These are phyloP conservation scores for Verasper variegatus DNA, from an alignment of 2,113 vertebrate species.

Conservation along the genomic window DNA sequence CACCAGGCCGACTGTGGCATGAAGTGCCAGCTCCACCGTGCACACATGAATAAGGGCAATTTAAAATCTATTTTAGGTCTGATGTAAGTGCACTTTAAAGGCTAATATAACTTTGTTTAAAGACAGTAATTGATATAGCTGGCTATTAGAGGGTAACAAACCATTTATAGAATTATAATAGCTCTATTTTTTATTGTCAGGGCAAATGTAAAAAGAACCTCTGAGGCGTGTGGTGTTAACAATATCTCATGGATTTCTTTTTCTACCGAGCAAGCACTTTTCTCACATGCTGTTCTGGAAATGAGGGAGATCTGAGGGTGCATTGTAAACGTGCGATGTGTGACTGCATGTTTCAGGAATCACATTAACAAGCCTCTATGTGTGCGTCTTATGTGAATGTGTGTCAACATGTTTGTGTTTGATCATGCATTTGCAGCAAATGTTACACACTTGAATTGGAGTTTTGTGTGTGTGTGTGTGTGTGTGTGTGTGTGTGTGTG, in stretches of 20 bases:
- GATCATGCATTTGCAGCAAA: conserved; percentile 29
- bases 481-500: conserved; percentile 8
- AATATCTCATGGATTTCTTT: not conserved
- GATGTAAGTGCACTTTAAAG: conserved; percentile 29
- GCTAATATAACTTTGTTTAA: conserved; percentile 26
- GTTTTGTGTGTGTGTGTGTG: not conserved
- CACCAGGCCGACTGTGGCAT: not conserved
- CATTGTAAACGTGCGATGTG: not conserved
- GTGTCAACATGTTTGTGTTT: conserved; percentile 9
- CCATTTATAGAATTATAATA: conserved; percentile 8
- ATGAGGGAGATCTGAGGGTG: not conserved
- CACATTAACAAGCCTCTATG: not conserved
- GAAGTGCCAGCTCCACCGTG: not conserved
- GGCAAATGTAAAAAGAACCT: not conserved
- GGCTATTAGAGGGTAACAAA: conserved; percentile 5
- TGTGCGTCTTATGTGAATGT: not conserved
- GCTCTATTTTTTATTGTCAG: conserved; percentile 12
- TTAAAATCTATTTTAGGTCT: conserved; percentile 32
- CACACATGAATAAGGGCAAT: not conserved
- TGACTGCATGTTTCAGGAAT: not conserved
- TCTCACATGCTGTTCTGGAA: not conserved
- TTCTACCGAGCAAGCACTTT: not conserved
- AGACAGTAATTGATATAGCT: conserved; percentile 16
- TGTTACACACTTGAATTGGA: not conserved
- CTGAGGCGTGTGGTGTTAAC: not conserved